phyloP scores from a whole-genome alignment of 2,113 vertebrate species.

The Colaptes auratus region DNA sequence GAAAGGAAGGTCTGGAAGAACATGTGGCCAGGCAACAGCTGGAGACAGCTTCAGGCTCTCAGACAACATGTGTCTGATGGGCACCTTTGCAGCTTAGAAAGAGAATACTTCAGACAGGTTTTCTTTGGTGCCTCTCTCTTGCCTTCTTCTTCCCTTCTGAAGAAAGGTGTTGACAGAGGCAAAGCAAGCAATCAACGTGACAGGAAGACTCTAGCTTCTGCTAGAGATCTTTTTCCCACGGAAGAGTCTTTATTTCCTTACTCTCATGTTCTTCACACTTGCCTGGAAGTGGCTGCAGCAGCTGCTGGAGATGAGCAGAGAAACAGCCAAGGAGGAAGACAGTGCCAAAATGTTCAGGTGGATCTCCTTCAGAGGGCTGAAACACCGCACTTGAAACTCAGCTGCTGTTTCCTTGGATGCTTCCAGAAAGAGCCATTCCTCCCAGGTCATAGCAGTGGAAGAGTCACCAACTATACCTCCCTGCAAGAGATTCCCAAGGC shows the following conservation, averaged over 20 bases:
- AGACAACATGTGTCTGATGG: background rate
- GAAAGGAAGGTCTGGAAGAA: background rate
- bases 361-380: background rate
- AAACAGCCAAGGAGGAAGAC: background rate
- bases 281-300: constrained; percentile 21
- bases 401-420: constrained; percentile 21
- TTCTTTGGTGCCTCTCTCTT: background rate
- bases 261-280: background rate
- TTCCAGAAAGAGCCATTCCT: constrained; percentile 32
- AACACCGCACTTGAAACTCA: background rate
- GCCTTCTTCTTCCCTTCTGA: background rate
- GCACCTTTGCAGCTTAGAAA: background rate
- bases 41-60: background rate
- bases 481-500: constrained; percentile 37
- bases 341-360: background rate
- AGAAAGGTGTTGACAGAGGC: background rate
- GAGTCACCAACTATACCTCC: constrained; percentile 16
- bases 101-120: background rate
- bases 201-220: background rate
- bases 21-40: background rate
- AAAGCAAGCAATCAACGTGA: background rate
- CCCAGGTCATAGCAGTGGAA: constrained; percentile 13
- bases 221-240: background rate
- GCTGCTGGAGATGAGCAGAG: background rate
- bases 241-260: background rate